These are phyloP conservation scores for Delichon dasypus DNA, from an alignment of 2,797 vertebrate genomes.

Conservation along the genomic window DNA sequence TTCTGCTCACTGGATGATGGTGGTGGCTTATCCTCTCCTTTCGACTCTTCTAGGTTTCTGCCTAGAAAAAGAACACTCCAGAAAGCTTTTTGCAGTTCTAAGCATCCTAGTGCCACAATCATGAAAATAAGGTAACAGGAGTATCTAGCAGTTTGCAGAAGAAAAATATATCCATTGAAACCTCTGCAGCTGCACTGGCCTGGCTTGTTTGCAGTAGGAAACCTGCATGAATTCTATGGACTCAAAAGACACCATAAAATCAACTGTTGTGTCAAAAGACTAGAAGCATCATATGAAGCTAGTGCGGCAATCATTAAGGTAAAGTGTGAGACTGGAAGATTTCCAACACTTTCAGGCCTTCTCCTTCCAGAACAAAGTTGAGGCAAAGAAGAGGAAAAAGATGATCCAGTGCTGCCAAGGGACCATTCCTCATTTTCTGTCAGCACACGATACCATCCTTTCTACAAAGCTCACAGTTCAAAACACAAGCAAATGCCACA, in stretches of 20 bases:
- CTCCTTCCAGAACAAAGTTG: neutral
- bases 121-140: neutral
- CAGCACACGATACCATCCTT: neutral
- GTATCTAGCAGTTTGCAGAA: neutral
- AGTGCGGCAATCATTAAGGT: neutral
- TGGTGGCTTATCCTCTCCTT: neutral
- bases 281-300: neutral
- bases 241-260: neutral
- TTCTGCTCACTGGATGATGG: neutral
- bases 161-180: neutral
- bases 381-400: neutral
- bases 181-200: neutral
- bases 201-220: neutral
- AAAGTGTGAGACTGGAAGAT: neutral
- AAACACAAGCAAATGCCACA: neutral
- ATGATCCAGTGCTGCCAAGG: neutral
- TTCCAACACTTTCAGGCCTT: neutral
- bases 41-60: neutral
- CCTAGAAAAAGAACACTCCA: neutral
- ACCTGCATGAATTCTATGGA: neutral
- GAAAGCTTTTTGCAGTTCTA: neutral
- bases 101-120: neutral
- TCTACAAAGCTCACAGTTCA: neutral
- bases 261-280: neutral
- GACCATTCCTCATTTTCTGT: neutral